Percentiles rank a stretch among this genome's conserved stretches.
Evolutionary conservation across 2,797 vertebrate genomes (phyloP).

Genomic region (Cheirogaleus major): DNA sequence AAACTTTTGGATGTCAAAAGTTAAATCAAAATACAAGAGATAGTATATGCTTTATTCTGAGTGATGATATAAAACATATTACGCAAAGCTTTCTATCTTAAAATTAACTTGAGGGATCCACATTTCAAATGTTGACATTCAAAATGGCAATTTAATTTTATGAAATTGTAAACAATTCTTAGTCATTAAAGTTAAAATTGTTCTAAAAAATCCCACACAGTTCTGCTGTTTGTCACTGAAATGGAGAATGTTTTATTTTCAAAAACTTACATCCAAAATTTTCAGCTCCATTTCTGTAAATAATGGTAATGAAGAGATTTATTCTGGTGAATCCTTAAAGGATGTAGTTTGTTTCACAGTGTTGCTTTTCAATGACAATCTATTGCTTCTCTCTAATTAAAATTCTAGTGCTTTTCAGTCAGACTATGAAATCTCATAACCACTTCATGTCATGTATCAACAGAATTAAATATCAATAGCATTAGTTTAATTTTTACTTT

Average conservation of each 20-base stretch:
- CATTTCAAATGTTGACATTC: background rate
- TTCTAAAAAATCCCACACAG: background rate
- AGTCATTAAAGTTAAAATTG: background rate
- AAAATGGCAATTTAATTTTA: constrained; percentile 27
- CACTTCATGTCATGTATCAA: background rate
- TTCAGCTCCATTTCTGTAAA: background rate
- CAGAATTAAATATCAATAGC: background rate
- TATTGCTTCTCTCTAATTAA: background rate
- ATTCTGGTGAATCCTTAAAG: background rate
- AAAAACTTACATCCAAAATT: background rate
- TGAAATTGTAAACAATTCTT: background rate
- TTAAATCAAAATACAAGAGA: constrained; percentile 1
- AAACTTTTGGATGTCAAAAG: constrained; percentile 2
- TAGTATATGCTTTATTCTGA: background rate
- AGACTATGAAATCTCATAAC: background rate
- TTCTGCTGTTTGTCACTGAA: background rate
- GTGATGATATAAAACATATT: background rate
- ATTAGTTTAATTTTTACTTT: background rate
- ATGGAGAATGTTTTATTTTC: background rate
- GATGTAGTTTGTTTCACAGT: background rate
- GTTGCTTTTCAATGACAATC: background rate
- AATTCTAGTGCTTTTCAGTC: background rate
- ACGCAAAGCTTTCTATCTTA: background rate
- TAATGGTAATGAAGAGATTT: background rate
- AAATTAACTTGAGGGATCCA: background rate